Conservation (phyloP, 2,888 invertebrate species). For the Caenorhabditis doughertyi region DNA sequence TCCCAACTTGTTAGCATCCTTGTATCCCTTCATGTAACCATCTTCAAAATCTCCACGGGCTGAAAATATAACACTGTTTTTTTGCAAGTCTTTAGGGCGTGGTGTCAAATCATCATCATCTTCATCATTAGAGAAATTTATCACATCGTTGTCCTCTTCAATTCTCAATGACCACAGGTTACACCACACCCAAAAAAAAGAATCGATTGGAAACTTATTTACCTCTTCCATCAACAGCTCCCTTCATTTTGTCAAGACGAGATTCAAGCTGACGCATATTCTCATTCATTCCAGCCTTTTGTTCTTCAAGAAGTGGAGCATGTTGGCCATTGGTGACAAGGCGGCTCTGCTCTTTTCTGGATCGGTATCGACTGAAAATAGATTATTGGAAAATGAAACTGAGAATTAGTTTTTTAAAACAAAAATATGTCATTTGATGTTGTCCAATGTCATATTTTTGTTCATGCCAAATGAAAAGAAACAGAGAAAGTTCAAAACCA, state of each 20-base stretch:
- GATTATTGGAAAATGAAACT: not conserved
- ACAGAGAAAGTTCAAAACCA: not conserved
- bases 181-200: slow-evolving; percentile 44
- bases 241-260: slow-evolving; percentile 75
- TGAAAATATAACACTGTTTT: slow-evolving; percentile 29
- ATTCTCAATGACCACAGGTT: slow-evolving; percentile 39
- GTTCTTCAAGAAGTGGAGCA: slow-evolving; percentile 77
- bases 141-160: slow-evolving; percentile 21
- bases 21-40: slow-evolving; percentile 82
- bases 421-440: not conserved
- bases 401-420: too few relatives aligned
- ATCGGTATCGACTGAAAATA: slow-evolving; percentile 75
- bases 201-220: slow-evolving; percentile 11
- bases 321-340: slow-evolving; percentile 77
- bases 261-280: slow-evolving; percentile 74
- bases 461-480: not conserved
- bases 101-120: slow-evolving; percentile 42
- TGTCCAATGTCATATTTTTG: not conserved
- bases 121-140: slow-evolving; percentile 32
- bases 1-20: slow-evolving; percentile 80
- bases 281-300: slow-evolving; percentile 70
- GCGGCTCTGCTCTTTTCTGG: slow-evolving; percentile 68
- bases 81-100: slow-evolving; percentile 8
- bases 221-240: slow-evolving; percentile 68
- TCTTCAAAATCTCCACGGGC: slow-evolving; percentile 78